These are phyloP conservation scores for Nesometra sesokonis DNA, from an alignment of 35 echinoderm and acorn worm genomes.

Conservation along the genomic window DNA sequence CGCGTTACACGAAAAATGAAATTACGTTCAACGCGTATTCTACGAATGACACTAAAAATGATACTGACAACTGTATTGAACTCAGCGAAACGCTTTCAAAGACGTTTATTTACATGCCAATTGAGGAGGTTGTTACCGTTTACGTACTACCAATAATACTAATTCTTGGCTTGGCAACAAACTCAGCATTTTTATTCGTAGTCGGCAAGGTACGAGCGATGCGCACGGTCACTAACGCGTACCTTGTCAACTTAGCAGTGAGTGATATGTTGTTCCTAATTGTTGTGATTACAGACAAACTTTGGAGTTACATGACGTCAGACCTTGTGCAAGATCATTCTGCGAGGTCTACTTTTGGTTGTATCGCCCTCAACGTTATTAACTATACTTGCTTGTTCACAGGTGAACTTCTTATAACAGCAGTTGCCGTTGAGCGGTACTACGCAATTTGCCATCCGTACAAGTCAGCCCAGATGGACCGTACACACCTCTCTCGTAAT, in stretches of 20 bases:
- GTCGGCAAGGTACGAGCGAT: not conserved
- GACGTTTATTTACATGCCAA: not conserved
- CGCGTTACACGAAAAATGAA: too few relatives aligned
- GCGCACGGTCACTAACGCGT: slow-evolving; percentile 1
- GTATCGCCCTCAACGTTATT: not conserved
- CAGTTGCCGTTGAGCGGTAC: not conserved
- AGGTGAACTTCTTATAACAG: not conserved
- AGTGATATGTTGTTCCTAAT: not conserved
- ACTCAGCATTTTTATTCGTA: not conserved
- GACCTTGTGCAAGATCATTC: not conserved
- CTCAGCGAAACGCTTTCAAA: too few relatives aligned
- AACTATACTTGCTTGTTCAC: slow-evolving; percentile 1
- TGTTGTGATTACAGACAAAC: not conserved
- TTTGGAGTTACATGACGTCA: not conserved
- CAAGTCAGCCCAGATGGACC: not conserved
- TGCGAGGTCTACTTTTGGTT: not conserved
- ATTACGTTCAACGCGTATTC: too few relatives aligned
- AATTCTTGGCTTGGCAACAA: not conserved
- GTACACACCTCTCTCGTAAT: not conserved
- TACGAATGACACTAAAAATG: too few relatives aligned
- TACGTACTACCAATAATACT: not conserved
- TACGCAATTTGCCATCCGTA: not conserved
- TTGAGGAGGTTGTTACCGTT: not conserved
- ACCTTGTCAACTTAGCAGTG: not conserved
- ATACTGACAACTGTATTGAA: too few relatives aligned